These are phyloP conservation scores for Menidia menidia DNA, from an alignment of 2,797 vertebrate genomes.

Conservation along the genomic window DNA sequence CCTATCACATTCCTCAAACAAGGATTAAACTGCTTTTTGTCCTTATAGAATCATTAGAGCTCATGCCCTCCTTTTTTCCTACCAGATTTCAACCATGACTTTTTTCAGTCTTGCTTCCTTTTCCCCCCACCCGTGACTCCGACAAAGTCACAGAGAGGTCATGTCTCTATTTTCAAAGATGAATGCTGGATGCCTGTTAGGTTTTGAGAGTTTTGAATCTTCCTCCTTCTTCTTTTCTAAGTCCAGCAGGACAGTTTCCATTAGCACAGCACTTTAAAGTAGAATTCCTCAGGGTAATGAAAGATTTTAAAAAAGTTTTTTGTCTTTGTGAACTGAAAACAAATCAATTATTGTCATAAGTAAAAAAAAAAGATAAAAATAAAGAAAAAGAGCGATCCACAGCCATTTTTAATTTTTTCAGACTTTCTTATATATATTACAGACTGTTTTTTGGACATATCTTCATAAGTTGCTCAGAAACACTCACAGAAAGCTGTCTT, in stretches of 20 bases:
- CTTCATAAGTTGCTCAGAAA: background rate
- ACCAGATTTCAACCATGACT: background rate
- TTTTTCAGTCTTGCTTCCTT: background rate
- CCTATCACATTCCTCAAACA: slow-evolving; percentile 16
- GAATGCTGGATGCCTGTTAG: slow-evolving; percentile 1
- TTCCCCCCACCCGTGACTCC: slow-evolving; percentile 1
- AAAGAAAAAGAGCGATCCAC: no score
- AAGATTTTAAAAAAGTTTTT: no score
- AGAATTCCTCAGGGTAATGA: background rate
- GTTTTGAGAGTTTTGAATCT: background rate
- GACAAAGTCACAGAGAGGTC: slow-evolving; percentile 5
- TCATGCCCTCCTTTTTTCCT: background rate
- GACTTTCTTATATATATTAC: no score
- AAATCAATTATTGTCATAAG: no score
- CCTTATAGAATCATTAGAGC: background rate
- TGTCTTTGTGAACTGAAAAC: no score
- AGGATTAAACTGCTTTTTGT: slow-evolving; percentile 13
- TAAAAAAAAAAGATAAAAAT: no score
- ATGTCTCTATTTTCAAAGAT: slow-evolving; percentile 20
- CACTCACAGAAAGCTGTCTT: background rate
- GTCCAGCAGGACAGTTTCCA: background rate
- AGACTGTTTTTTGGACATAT: background rate
- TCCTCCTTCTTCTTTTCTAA: background rate
- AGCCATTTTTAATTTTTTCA: no score
- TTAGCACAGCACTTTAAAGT: background rate